phyloP scores from a whole-genome alignment of 2,888 invertebrate species.

The Athalia circularis region DNA sequence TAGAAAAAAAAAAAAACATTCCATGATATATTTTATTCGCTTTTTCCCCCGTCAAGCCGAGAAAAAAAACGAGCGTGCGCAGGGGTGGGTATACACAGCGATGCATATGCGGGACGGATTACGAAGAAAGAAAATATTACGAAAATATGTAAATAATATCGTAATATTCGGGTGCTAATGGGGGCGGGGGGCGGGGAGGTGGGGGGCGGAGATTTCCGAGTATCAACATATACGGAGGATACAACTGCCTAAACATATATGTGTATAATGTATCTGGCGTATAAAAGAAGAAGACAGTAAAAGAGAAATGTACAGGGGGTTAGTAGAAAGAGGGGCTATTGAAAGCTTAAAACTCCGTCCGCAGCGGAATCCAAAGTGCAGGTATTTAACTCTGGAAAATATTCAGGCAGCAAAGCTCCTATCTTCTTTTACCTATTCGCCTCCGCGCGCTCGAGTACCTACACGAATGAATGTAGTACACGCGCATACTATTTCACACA shows the following conservation, averaged over 20 bases:
- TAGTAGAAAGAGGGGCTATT: slow-evolving; percentile 26
- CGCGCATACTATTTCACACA: no score
- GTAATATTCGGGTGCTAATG: slow-evolving; percentile 55
- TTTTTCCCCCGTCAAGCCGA: no score
- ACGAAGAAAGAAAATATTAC: slow-evolving; percentile 66
- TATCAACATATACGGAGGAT: no score
- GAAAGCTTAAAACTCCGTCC: slow-evolving; percentile 42
- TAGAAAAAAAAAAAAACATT: not conserved
- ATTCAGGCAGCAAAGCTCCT: slow-evolving; percentile 34
- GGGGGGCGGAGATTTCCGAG: not conserved
- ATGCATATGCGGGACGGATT: slow-evolving; percentile 60
- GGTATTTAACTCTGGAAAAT: slow-evolving; percentile 42
- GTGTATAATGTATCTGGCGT: not conserved
- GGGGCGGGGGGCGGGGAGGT: slow-evolving; percentile 1
- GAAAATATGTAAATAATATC: slow-evolving; percentile 68
- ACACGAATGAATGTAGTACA: slow-evolving; percentile 7
- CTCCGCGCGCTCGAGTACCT: slow-evolving; percentile 15
- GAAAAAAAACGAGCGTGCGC: not conserved
- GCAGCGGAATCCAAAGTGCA: slow-evolving; percentile 36
- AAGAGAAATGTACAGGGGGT: not conserved
- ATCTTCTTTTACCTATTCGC: no score
- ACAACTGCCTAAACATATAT: no score
- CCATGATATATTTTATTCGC: slow-evolving; percentile 25
- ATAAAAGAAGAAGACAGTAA: not conserved
- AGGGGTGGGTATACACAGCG: slow-evolving; percentile 7